Base-by-base conservation (phyloP, 1,140 invertebrate genomes). In the Pectinophora gossypiella region DNA sequence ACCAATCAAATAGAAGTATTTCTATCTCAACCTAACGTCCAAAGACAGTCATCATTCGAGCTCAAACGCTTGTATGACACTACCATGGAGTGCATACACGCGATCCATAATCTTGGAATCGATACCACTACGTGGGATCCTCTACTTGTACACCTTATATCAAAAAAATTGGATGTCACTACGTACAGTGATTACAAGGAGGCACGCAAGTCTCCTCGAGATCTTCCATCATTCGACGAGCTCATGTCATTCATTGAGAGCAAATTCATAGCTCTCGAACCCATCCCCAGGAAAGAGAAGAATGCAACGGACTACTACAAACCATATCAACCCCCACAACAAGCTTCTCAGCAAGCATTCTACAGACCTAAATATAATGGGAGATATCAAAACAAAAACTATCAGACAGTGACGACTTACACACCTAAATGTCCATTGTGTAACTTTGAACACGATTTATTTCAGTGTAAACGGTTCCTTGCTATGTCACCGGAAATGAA, bases 371-470 rank as follows among this genome's bases (percentile, higher is more conserved):
- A n/a, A n/a, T n/a, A n/a, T n/a, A n/a, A n/a, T n/a, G n/a, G n/a
- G n/a, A n/a, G n/a, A n/a, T n/a, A n/a, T n/a, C n/a, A n/a, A n/a
- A 40, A 40, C 38, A 40, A 40, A 40, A 16, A 40, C 15, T 16
- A 40, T 15, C 10, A 19, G 15, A 15, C 16, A 1, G 16, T 10
- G 7, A 10, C 6, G 16, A 15, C 15, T 1, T 16, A 16, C 15
- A 15, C 2, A 2, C 2, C n/a, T 40, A 38, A 40, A 9, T 52
- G 51, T 40, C 1, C 1, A 19, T 15, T 47, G n/a, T 53, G 51
- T 19, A 53, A 53, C 15, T 47, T 47, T 40, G 27, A 53, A 3
- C 51, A 53, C n/a, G n/a, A 19, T 5, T 38, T 53, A n/a, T 51
- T 27, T 13, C 40, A 36, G 35, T 53, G 51, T 15, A 19, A 36